Evolutionary conservation across 2,888 invertebrate species (phyloP).

Genomic region (Phorcus lineatus): DNA sequence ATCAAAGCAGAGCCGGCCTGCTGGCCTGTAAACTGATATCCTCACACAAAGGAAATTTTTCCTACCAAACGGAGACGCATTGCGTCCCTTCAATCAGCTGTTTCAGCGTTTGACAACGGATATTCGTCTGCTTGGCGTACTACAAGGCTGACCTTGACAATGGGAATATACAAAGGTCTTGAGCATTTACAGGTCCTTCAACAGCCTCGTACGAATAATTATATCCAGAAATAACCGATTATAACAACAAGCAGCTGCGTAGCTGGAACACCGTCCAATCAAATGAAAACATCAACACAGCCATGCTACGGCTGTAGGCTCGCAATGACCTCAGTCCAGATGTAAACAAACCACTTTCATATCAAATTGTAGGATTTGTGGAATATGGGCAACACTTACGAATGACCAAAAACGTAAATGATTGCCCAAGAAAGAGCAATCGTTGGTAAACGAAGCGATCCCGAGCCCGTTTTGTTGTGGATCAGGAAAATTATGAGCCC

Average conservation of each 20-base stretch:
- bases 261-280: slow-evolving; percentile 18
- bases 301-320: slow-evolving; percentile 19
- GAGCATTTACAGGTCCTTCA: background rate
- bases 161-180: slow-evolving; percentile 1
- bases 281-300: slow-evolving; percentile 23
- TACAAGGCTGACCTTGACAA: slow-evolving; percentile 12
- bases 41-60: slow-evolving; percentile 18
- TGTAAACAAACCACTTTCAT: slow-evolving; percentile 17
- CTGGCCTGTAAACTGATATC: slow-evolving; percentile 16
- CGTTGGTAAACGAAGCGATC: slow-evolving; percentile 23
- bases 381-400: slow-evolving; percentile 25
- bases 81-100: background rate
- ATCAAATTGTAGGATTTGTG: slow-evolving; percentile 2
- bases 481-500: slow-evolving; percentile 12
- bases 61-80: slow-evolving; percentile 19
- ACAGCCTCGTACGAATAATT: slow-evolving; percentile 14
- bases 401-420: slow-evolving; percentile 22
- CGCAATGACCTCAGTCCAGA: slow-evolving; percentile 18
- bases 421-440: slow-evolving; percentile 24
- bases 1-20: background rate
- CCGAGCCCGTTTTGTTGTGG: slow-evolving; percentile 14
- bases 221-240: slow-evolving; percentile 20
- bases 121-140: slow-evolving; percentile 14
- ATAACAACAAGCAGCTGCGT: slow-evolving; percentile 20
- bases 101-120: background rate